Percentiles rank a stretch among this genome's conserved stretches.
Conservation (phyloP, 2,888 invertebrate species). For the Lottia scabra region DNA sequence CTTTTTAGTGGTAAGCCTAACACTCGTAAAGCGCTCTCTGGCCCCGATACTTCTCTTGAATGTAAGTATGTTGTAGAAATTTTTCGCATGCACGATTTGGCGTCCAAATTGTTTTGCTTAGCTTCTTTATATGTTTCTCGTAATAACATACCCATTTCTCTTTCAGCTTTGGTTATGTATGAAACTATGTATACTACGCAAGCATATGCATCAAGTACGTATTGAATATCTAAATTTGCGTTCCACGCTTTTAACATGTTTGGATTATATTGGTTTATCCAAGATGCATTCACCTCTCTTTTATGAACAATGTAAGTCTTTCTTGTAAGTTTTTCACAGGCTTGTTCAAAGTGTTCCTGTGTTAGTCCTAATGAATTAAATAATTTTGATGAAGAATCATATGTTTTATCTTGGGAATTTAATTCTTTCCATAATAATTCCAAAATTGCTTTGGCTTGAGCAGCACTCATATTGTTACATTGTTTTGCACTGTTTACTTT, state of each 20-base stretch:
- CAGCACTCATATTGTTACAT: too few species aligned
- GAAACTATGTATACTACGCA: conserved; percentile 40
- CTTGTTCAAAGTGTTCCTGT: neutral
- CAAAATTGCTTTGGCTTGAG: neutral
- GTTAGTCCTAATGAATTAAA: neutral
- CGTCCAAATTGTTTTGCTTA: too few species aligned
- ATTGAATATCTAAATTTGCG: conserved; percentile 20
- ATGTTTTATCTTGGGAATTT: neutral
- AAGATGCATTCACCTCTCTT: neutral
- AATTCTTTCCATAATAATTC: conserved; percentile 6
- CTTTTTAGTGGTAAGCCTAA: conserved; percentile 17
- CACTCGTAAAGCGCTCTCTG: conserved; percentile 12
- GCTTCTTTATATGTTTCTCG: too few species aligned
- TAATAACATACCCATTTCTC: too few species aligned
- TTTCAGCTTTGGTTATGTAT: too few species aligned
- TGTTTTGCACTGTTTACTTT: too few species aligned
- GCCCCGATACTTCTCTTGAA: conserved; percentile 10
- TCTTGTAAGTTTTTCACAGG: neutral
- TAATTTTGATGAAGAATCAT: neutral
- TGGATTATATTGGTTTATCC: conserved; percentile 15
- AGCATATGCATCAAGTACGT: conserved; percentile 6
- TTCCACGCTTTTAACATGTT: conserved; percentile 8
- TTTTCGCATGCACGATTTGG: too few species aligned
- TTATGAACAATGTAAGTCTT: conserved; percentile 6
- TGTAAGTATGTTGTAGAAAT: conserved; percentile 6